Evolutionary conservation across 2,113 vertebrate genomes (phyloP), one percentile per base, ranked within the genome.

Genomic region (Steatornis caripensis): DNA sequence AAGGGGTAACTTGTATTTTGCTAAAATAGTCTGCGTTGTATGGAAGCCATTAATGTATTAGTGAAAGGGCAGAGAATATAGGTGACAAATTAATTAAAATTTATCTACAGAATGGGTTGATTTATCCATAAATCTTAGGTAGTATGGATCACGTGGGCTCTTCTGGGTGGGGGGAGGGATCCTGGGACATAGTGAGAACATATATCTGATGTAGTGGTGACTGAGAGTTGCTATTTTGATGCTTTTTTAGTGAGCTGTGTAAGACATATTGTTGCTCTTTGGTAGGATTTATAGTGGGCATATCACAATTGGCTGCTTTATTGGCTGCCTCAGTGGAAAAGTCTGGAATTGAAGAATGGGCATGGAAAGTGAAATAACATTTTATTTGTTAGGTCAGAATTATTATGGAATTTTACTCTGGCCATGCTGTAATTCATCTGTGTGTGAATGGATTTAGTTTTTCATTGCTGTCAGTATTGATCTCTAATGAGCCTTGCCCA

Each of bases 331-430:
- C 61, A 3, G 53, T 91, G 97, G 86, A 94, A 77, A 91, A 94
- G 43, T 58, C 83, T 71, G 41, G 79, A 30, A 60, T 34, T 97
- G 86, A 95, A 78, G 92, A 94, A 95, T 96, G 76, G 57, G 20
- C 80, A 84, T 65, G 80, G 94, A 91, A 94, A 87, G 34, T 79
- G 64, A 87, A 95, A 81, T 89, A 95, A 79, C 84, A 75, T 93
- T 95, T 94, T 90, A 76, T 72, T 75, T 95, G 79, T 90, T 97
- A 89, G 79, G 74, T 84, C 80, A 89, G 86, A 91, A 97, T 88
- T 95, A 80, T 77, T 94, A 58, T 78, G 83, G 71, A 94, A 86
- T 95, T 91, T 70, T 93, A 72, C 51, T 62, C 46, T 93, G 75
- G 36, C 27, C 18, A 4, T 86, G 79, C 79, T 86, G 69, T 90